Percentiles rank a stretch among this genome's conserved stretches.
These are phyloP conservation scores for Sitobion miscanthi DNA, from an alignment of 1,140 invertebrate genomes.

Conservation along the genomic window DNA sequence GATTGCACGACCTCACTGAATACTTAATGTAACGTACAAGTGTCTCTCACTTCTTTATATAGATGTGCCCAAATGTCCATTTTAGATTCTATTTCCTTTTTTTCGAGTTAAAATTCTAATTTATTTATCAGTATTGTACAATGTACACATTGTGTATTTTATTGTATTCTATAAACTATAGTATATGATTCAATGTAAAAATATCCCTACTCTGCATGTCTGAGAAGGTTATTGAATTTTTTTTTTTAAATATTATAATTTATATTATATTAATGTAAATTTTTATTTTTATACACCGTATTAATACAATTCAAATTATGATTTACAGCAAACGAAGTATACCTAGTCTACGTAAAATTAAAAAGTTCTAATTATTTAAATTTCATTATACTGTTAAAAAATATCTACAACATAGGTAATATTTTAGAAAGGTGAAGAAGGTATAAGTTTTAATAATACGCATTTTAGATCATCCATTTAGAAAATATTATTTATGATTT, in stretches of 20 bases:
- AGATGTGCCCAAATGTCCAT: neutral
- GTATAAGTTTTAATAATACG: neutral
- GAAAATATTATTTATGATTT: neutral
- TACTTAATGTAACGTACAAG: slow-evolving; percentile 33
- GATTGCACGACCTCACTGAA: slow-evolving; percentile 26
- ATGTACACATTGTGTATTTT: neutral
- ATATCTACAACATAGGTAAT: neutral
- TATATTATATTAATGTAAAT: neutral
- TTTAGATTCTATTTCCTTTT: neutral
- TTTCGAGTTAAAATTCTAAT: neutral
- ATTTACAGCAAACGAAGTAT: neutral
- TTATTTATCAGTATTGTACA: neutral
- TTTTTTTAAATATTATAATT: neutral
- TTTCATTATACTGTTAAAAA: neutral
- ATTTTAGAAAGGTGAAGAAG: neutral
- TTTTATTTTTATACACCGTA: neutral
- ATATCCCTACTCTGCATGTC: neutral
- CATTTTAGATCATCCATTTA: neutral
- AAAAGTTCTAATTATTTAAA: neutral
- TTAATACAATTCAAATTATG: neutral
- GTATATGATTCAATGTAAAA: neutral
- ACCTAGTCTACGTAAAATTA: neutral
- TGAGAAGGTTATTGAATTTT: neutral
- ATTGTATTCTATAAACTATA: neutral
- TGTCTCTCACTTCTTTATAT: neutral